These are phyloP conservation scores for Cheilosia soror DNA, from an alignment of 2,888 invertebrate genomes.

Conservation along the genomic window DNA sequence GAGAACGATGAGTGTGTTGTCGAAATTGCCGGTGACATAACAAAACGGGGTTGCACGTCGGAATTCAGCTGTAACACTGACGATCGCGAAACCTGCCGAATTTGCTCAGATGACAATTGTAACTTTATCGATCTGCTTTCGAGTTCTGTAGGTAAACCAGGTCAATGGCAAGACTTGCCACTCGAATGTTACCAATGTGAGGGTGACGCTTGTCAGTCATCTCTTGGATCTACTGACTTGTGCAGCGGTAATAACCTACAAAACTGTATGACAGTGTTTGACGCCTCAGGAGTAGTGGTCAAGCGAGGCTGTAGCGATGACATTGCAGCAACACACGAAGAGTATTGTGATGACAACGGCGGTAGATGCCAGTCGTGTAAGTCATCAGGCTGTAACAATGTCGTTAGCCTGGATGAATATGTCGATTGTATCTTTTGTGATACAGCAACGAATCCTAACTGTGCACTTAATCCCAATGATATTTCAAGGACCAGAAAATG, in stretches of 20 bases:
- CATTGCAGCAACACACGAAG: slow-evolving; percentile 69
- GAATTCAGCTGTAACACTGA: slow-evolving; percentile 78
- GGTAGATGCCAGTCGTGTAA: slow-evolving; percentile 79
- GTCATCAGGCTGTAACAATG: slow-evolving; percentile 80
- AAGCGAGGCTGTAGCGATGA: slow-evolving; percentile 80
- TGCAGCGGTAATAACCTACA: slow-evolving; percentile 80
- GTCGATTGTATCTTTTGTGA: slow-evolving; percentile 80
- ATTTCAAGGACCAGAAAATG: slow-evolving; percentile 77
- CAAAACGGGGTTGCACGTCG: slow-evolving; percentile 79
- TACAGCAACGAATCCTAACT: slow-evolving; percentile 66
- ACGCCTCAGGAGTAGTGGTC: slow-evolving; percentile 74
- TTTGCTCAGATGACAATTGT: slow-evolving; percentile 79
- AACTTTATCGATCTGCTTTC: slow-evolving; percentile 78
- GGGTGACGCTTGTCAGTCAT: slow-evolving; percentile 76
- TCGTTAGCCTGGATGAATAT: slow-evolving; percentile 75
- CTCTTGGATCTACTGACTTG: slow-evolving; percentile 31
- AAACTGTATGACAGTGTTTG: slow-evolving; percentile 80
- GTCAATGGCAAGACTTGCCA: slow-evolving; percentile 81
- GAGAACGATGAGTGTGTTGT: slow-evolving; percentile 78
- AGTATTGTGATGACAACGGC: slow-evolving; percentile 78
- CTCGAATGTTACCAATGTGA: slow-evolving; percentile 79
- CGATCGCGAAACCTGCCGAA: slow-evolving; percentile 77
- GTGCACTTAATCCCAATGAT: slow-evolving; percentile 51
- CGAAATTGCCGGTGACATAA: slow-evolving; percentile 77
- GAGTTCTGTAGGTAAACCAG: slow-evolving; percentile 79